Conservation (phyloP, 2,797 vertebrate species). For the Ceryle rudis region DNA sequence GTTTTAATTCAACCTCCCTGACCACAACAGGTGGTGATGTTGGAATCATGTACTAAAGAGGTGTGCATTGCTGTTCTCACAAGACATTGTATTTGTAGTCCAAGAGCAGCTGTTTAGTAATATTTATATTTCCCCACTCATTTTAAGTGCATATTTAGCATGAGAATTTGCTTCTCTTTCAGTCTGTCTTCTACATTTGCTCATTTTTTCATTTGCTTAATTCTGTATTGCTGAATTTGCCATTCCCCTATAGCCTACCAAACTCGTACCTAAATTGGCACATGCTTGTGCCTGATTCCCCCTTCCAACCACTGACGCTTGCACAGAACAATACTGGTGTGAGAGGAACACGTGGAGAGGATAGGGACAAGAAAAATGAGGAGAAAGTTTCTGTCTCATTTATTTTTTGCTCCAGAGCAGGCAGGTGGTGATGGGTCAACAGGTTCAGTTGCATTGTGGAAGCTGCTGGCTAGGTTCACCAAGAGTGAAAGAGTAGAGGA, state of each 20-base stretch:
- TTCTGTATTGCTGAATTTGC: neutral
- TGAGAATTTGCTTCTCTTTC: neutral
- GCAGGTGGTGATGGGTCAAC: neutral
- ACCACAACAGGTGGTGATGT: constrained; percentile 36
- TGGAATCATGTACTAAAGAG: neutral
- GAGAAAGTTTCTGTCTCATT: neutral
- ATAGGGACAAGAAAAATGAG: neutral
- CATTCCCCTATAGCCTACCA: neutral
- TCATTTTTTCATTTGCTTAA: neutral
- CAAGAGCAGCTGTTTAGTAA: neutral
- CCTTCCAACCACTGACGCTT: neutral
- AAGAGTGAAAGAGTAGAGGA: neutral
- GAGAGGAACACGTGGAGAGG: neutral
- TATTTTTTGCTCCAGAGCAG: neutral
- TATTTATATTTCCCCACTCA: neutral
- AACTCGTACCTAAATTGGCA: neutral
- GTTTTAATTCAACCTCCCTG: constrained; percentile 26
- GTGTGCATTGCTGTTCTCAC: neutral
- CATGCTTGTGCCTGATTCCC: neutral
- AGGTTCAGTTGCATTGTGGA: neutral
- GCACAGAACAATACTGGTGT: neutral
- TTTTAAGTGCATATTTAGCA: neutral
- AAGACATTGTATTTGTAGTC: neutral
- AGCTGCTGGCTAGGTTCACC: neutral
- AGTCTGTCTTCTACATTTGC: neutral